A percentile compares a stretch with the other conserved stretches of the same genome.
phyloP scores from a whole-genome alignment of 2,888 invertebrate genomes.

The Papilio protenor region DNA sequence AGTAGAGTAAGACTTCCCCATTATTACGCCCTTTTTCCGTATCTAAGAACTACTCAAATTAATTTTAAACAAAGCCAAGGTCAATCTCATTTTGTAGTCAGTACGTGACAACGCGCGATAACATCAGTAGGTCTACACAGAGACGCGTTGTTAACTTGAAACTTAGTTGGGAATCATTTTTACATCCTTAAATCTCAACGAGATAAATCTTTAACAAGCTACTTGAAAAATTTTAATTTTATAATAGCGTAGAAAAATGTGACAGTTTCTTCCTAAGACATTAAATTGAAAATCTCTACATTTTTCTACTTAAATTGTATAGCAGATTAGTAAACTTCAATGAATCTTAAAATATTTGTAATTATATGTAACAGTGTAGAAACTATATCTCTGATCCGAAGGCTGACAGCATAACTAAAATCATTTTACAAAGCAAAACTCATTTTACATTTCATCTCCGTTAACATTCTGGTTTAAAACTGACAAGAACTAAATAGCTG shows the following conservation, averaged over 20 bases:
- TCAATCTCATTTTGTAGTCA: constrained; percentile 19
- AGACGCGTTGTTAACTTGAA: constrained; percentile 5
- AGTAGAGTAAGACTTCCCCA: not conserved
- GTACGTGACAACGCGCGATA: constrained; percentile 34
- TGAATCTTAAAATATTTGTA: no score
- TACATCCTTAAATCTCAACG: not conserved
- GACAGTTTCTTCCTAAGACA: not conserved
- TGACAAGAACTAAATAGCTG: constrained; percentile 41
- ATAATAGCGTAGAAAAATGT: not conserved
- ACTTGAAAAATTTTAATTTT: constrained; percentile 15
- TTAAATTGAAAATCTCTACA: no score
- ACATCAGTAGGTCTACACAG: constrained; percentile 19
- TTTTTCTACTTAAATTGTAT: no score
- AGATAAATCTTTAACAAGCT: not conserved
- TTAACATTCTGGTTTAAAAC: constrained; percentile 31
- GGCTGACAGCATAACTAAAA: not conserved
- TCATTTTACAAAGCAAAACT: not conserved
- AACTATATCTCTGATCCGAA: not conserved
- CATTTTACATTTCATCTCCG: constrained; percentile 41
- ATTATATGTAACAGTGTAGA: not conserved
- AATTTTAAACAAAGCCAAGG: constrained; percentile 40
- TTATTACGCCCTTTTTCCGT: no score
- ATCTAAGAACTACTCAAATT: constrained; percentile 5
- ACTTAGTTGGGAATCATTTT: constrained; percentile 2
- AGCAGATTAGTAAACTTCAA: no score